A percentile compares a stretch with the other conserved stretches of the same genome.
Evolutionary conservation across 2,113 vertebrate species (phyloP).

Genomic region (Canis aureus): DNA sequence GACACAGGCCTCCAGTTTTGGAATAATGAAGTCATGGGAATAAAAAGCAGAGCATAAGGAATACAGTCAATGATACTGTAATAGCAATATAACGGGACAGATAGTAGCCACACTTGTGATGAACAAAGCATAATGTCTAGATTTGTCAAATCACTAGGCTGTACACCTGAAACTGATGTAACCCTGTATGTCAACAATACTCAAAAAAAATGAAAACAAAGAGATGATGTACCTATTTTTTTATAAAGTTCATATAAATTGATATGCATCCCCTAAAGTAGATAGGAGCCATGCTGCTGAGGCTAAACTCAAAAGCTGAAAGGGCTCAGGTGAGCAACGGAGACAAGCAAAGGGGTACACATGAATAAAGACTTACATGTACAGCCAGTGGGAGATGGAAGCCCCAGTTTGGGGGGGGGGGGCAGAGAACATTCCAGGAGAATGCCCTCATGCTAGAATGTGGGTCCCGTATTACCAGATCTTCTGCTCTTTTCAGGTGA

Average conservation of each 20-base stretch:
- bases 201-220: not conserved
- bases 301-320: not conserved
- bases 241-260: not conserved
- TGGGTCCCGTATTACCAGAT: not conserved
- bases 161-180: not conserved
- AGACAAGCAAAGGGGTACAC: not conserved
- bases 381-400: fast-evolving
- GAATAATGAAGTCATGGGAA: not conserved
- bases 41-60: not conserved
- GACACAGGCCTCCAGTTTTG: not conserved
- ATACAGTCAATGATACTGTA: not conserved
- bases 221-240: not conserved
- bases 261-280: not conserved
- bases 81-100: not conserved
- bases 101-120: not conserved
- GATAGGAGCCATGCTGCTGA: not conserved
- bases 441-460: not conserved
- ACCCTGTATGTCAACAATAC: not conserved
- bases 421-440: not conserved
- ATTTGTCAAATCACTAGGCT: not conserved
- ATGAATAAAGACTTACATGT: not conserved
- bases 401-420: too few species aligned
- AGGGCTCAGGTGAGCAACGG: not conserved
- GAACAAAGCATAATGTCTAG: not conserved
- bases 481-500: not conserved